Conservation (phyloP, 92 coral and sea anemone species). For the Virgularia gustaviana region DNA sequence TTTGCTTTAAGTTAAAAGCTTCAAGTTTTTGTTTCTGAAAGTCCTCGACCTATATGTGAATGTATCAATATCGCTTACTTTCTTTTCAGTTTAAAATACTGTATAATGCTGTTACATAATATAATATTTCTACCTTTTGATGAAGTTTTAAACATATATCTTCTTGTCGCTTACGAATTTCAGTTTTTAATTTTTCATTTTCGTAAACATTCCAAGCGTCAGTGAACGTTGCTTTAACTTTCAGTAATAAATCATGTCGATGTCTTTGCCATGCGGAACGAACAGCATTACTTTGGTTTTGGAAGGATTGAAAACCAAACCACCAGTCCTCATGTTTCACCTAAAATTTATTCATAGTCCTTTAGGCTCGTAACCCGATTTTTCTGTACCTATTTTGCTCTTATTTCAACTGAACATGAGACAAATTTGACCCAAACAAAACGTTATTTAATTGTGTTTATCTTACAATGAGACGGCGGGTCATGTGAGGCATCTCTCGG, state of each 20-base stretch:
- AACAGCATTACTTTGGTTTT: constrained; percentile 65
- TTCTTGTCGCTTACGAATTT: constrained; percentile 71
- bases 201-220: constrained; percentile 92
- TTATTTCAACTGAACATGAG: too few species aligned
- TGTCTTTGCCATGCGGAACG: constrained; percentile 80
- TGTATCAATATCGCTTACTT: neutral
- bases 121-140: constrained; percentile 60
- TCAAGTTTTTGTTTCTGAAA: constrained; percentile 92
- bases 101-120: too few species aligned
- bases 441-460: too few species aligned
- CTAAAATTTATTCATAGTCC: constrained; percentile 26
- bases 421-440: too few species aligned
- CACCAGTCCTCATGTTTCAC: constrained; percentile 94
- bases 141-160: constrained; percentile 80
- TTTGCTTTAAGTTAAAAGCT: constrained; percentile 74
- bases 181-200: constrained; percentile 60
- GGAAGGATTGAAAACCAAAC: constrained; percentile 75
- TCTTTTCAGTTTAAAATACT: too few species aligned
- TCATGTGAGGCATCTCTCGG: constrained; percentile 80
- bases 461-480: constrained; percentile 71
- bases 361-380: too few species aligned
- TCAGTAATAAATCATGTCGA: constrained; percentile 75
- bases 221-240: constrained; percentile 78
- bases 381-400: too few species aligned
- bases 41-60: constrained; percentile 64